Evolutionary conservation across 1,140 invertebrate genomes (phyloP).

Genomic region (Panagrolaimus sp.): DNA sequence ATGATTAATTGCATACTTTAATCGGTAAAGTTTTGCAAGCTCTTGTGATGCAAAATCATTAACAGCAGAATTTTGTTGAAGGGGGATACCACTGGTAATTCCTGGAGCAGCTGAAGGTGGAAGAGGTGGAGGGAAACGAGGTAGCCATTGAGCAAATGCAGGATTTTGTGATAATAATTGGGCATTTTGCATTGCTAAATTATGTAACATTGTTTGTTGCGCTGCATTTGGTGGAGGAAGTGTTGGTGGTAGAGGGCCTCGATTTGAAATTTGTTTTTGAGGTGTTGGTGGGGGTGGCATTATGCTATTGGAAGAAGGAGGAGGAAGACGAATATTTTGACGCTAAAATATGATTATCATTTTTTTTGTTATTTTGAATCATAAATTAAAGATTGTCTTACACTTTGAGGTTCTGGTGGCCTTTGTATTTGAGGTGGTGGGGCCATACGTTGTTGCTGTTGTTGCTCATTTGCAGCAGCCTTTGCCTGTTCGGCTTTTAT

Average conservation of each 20-base stretch:
- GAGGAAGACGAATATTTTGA: neutral
- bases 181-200: slow-evolving; percentile 1
- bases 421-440: neutral
- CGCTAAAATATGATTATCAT: neutral
- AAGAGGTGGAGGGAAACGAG: neutral
- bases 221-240: slow-evolving; percentile 1
- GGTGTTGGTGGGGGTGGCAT: neutral
- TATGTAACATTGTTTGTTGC: neutral
- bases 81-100: neutral
- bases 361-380: neutral
- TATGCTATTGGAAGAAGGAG: neutral
- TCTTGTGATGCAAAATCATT: too few species aligned
- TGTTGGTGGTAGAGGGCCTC: neutral
- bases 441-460: neutral
- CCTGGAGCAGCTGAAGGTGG: slow-evolving; percentile 5
- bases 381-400: too few species aligned
- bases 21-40: too few species aligned
- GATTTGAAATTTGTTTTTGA: neutral
- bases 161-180: slow-evolving; percentile 13
- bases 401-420: too few species aligned
- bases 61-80: neutral
- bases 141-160: neutral
- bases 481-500: neutral
- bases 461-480: neutral
- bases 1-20: too few species aligned